phyloP scores from a whole-genome alignment of 53 echinoderm and acorn worm species.

The Echinarachnius parma region DNA sequence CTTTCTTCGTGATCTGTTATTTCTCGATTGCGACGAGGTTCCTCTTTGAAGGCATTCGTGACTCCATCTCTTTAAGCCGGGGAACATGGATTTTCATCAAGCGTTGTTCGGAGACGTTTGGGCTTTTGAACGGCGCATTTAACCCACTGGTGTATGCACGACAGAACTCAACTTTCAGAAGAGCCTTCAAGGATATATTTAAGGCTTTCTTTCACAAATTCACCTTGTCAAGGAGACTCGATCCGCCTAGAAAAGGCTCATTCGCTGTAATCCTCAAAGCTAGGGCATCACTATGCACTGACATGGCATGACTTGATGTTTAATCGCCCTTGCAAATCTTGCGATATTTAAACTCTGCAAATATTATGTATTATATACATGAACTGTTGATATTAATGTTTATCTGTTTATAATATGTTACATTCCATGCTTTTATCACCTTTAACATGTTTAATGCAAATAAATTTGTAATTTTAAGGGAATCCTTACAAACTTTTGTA shows the following conservation, averaged over 20 bases:
- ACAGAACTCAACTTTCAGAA: slow-evolving; percentile 29
- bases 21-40: slow-evolving; percentile 55
- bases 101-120: slow-evolving; percentile 39
- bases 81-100: slow-evolving; percentile 29
- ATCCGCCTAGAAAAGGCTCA: background rate
- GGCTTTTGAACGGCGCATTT: slow-evolving; percentile 51
- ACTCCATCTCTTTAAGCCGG: background rate
- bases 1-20: slow-evolving; percentile 55
- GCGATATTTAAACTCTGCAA: no score
- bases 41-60: slow-evolving; percentile 37
- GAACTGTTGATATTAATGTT: no score
- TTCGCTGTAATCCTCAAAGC: background rate
- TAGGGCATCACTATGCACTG: slow-evolving; percentile 7
- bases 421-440: no score
- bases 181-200: slow-evolving; percentile 25
- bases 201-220: background rate
- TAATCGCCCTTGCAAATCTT: no score
- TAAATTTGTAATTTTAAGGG: no score
- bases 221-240: background rate
- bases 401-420: no score
- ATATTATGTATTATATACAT: no score
- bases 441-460: no score
- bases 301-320: no score
- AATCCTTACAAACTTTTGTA: no score
- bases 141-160: slow-evolving; percentile 58